These are phyloP conservation scores for Montipora capitata DNA, from an alignment of 92 coral and sea anemone species.

Conservation along the genomic window DNA sequence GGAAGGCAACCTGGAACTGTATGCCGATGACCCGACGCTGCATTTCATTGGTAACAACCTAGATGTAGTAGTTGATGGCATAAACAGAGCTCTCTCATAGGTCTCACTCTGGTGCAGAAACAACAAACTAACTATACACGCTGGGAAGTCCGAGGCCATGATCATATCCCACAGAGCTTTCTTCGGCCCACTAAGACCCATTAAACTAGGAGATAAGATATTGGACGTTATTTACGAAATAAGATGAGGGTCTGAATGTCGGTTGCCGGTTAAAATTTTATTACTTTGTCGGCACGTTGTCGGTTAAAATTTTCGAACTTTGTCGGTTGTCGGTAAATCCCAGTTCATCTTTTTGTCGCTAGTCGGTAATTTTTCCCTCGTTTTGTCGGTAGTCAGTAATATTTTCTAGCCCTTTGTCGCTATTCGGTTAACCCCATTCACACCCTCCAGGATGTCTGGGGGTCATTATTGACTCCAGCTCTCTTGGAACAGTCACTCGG, in stretches of 20 bases:
- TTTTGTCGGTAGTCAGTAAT: no score
- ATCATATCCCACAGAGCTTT: conserved; percentile 40
- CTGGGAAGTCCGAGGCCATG: conserved; percentile 70
- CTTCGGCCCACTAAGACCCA: conserved; percentile 44
- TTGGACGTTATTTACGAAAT: conserved; percentile 38
- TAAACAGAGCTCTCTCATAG: conserved; percentile 52
- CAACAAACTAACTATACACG: conserved; percentile 60
- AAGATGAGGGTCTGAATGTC: neutral
- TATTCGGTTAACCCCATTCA: no score
- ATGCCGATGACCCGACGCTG: conserved; percentile 64
- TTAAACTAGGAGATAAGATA: conserved; percentile 29
- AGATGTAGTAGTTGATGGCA: conserved; percentile 54
- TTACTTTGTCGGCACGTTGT: no score
- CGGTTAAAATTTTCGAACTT: no score
- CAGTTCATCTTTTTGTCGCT: no score
- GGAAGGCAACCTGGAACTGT: conserved; percentile 58
- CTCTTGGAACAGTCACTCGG: no score
- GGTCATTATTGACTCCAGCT: no score
- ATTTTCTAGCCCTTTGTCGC: no score
- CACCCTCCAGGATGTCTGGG: conserved; percentile 30
- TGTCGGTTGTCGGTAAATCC: no score
- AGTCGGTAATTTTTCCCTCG: no score
- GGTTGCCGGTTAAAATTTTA: no score
- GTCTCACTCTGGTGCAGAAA: conserved; percentile 54
- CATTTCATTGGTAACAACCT: conserved; percentile 40